Evolutionary conservation across 2,113 vertebrate species (phyloP).

Genomic region (Entomyzon cyanotis): DNA sequence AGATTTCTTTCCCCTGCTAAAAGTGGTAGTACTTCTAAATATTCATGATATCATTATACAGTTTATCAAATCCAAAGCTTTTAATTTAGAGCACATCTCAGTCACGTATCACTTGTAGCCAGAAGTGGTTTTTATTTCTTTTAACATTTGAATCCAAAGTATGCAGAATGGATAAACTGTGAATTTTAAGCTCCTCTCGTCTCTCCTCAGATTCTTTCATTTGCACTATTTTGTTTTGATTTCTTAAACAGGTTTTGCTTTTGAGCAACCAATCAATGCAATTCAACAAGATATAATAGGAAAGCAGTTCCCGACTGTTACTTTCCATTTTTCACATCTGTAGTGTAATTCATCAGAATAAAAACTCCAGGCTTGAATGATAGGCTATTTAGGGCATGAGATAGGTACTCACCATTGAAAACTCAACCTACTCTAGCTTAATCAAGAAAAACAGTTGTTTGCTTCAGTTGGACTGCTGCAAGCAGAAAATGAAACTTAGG

Average conservation of each 20-base stretch:
- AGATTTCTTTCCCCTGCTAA: neutral
- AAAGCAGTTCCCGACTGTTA: neutral
- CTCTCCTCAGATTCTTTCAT: neutral
- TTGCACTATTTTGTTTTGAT: neutral
- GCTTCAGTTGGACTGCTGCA: neutral
- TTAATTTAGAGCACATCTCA: conserved; percentile 25
- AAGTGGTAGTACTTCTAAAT: conserved; percentile 31
- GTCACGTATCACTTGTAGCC: neutral
- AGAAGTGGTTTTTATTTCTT: neutral
- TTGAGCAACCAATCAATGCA: conserved; percentile 27
- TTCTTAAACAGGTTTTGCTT: conserved; percentile 20
- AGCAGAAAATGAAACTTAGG: neutral
- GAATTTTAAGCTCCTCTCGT: neutral
- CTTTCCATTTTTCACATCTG: neutral
- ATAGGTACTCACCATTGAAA: neutral
- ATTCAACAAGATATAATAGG: conserved; percentile 30
- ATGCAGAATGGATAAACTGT: neutral
- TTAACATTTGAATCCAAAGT: neutral
- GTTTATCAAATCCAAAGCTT: conserved; percentile 36
- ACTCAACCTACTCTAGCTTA: neutral
- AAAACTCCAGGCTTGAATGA: neutral
- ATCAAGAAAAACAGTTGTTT: neutral
- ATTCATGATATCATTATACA: neutral
- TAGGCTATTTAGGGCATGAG: neutral
- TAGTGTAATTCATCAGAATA: neutral